phyloP scores from a whole-genome alignment of 2,888 invertebrate species.

The Gibbula magus region DNA sequence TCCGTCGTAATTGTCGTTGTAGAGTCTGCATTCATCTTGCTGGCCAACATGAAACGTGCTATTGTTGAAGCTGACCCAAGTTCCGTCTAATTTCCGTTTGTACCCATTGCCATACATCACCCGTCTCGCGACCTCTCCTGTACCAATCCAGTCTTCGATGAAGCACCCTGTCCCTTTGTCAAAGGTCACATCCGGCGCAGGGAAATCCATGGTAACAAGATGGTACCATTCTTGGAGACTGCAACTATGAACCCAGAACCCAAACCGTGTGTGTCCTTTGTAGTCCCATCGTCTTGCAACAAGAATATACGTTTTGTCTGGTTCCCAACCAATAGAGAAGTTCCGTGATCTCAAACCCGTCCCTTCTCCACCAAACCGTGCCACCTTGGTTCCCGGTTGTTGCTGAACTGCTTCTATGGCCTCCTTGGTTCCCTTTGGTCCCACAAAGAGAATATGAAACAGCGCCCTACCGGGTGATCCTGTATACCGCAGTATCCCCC shows the following conservation, averaged over 20 bases:
- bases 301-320: slow-evolving; percentile 53
- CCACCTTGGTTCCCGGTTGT: slow-evolving; percentile 50
- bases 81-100: slow-evolving; percentile 41
- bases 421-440: slow-evolving; percentile 52
- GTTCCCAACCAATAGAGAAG: slow-evolving; percentile 54
- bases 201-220: slow-evolving; percentile 54
- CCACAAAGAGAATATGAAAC: slow-evolving; percentile 58
- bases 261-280: slow-evolving; percentile 42
- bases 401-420: slow-evolving; percentile 31
- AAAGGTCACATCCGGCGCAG: slow-evolving; percentile 46
- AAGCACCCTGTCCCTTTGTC: slow-evolving; percentile 47
- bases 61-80: slow-evolving; percentile 48
- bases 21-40: slow-evolving; percentile 41
- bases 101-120: slow-evolving; percentile 48
- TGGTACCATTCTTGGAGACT: slow-evolving; percentile 45
- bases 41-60: slow-evolving; percentile 47
- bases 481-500: slow-evolving; percentile 62
- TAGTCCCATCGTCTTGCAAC: slow-evolving; percentile 52
- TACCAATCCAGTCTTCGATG: slow-evolving; percentile 56
- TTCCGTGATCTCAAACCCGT: slow-evolving; percentile 58
- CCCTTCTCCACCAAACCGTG: slow-evolving; percentile 54
- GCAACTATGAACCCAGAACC: slow-evolving; percentile 54
- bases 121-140: slow-evolving; percentile 43
- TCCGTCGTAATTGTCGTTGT: slow-evolving; percentile 44
- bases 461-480: slow-evolving; percentile 49